Base-by-base conservation (phyloP, 2,113 vertebrate genomes). In the Passerina amoena region DNA sequence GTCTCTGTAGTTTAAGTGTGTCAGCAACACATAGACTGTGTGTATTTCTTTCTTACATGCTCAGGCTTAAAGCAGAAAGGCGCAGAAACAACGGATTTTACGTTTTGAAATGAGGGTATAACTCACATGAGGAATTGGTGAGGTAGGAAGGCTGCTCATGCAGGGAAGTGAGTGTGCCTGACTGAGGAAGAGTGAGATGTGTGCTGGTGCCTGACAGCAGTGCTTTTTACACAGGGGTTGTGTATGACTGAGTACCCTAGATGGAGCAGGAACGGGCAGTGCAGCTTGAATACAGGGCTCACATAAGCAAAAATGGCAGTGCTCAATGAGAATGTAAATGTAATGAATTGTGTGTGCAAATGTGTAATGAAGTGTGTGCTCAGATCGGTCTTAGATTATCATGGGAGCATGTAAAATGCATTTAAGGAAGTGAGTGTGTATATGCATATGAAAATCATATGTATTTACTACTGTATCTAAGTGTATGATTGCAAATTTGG, bases 311-410 rank as follows among this genome's bases (percentile, higher is more conserved):
- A 77, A 97, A 84, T 42, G 64, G 76, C 84, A 91, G 88, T 80
- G 72, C 80, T 94, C 88, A 87, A 60, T 72, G 81, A 84, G 80
- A 93, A 95, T 72, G 92, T 94, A 94, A 96, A 95, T 84, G 57
- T 94, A 97, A 95, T 92, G 95, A 96, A 95, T 95, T 94, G 78
- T 96, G 92, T 96, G 96, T 88, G 91, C 89, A 94, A 97, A 90
- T 85, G 88, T 81, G 73, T 94, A 96, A 96, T 94, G 96, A 91
- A 87, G 77, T 94, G 90, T 91, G 61, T 83, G 90, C 71, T 88
- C 63, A 47, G 68, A 92, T 94, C 87, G 73, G 63, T 79, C 84
- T 86, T 37, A 76, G 72, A 93, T 96, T 95, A 93, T 83, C 92
- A 68, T 11, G 56, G 68, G 56, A 96, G 90, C 76, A 92, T 72